Evolutionary conservation across 2,888 invertebrate genomes (phyloP).

Genomic region (Ramazzottius varieornatus): DNA sequence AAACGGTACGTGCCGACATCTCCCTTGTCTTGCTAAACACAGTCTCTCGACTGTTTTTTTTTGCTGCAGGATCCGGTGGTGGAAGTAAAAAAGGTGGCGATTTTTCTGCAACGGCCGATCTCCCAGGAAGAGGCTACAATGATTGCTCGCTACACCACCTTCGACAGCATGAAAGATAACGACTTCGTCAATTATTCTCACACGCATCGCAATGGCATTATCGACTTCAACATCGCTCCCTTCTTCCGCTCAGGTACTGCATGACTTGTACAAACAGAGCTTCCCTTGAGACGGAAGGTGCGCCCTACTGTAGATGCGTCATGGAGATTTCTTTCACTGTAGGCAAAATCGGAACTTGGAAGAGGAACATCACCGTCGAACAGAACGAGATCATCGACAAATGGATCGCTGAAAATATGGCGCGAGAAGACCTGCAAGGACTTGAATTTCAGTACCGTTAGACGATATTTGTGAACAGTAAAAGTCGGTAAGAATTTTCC

Average conservation of each 20-base stretch:
- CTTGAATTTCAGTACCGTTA: neutral
- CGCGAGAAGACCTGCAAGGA: neutral
- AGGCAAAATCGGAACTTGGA: constrained; percentile 2
- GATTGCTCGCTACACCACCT: neutral
- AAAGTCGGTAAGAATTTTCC: too few species aligned
- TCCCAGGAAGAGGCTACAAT: neutral
- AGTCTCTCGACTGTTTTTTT: too few species aligned
- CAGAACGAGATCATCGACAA: neutral
- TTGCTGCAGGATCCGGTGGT: neutral
- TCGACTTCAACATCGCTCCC: constrained; percentile 3
- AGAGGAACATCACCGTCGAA: neutral
- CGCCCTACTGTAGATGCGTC: too few species aligned
- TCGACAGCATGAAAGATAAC: neutral
- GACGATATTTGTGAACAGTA: too few species aligned
- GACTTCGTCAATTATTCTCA: neutral
- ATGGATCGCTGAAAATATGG: neutral
- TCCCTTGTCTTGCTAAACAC: neutral
- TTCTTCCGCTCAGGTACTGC: neutral
- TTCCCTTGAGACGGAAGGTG: too few species aligned
- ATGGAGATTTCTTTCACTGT: neutral
- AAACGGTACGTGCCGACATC: neutral
- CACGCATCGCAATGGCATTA: neutral
- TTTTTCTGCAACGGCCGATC: neutral
- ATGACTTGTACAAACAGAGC: neutral
- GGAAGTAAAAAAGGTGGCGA: neutral